A percentile compares a stretch with the other conserved stretches of the same genome.
Conservation (phyloP, 92 coral and sea anemone species). For the Blastomussa wellsi region DNA sequence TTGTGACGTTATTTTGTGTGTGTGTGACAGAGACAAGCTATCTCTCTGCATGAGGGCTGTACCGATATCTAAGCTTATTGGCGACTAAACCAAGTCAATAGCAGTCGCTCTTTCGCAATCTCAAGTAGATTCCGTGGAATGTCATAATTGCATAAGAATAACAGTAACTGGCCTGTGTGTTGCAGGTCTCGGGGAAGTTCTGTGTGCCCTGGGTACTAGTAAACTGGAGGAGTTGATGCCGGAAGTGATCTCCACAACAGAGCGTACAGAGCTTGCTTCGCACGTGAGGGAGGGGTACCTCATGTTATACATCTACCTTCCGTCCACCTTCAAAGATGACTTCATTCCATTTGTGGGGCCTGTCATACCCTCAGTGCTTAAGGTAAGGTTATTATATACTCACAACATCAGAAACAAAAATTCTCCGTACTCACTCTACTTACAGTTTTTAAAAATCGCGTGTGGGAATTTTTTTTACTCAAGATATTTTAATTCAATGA, state of each 20-base stretch:
- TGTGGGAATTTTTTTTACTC: background rate
- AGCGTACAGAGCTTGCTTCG: constrained; percentile 82
- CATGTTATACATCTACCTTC: constrained; percentile 94
- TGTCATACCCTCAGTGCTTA: constrained; percentile 85
- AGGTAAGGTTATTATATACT: constrained; percentile 54
- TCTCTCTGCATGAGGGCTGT: background rate
- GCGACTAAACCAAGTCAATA: background rate
- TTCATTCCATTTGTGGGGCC: constrained; percentile 89
- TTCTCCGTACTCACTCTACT: background rate
- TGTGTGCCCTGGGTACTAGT: constrained; percentile 84
- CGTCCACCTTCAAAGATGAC: constrained; percentile 81
- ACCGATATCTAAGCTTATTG: background rate
- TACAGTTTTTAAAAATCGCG: background rate
- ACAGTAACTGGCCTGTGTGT: background rate
- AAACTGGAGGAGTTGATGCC: constrained; percentile 93
- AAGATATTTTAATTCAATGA: background rate
- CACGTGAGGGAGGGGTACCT: constrained; percentile 96
- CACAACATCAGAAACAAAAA: background rate
- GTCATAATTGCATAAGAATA: background rate
- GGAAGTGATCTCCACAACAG: constrained; percentile 92
- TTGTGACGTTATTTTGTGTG: background rate
- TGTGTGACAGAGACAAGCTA: background rate
- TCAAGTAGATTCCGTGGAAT: background rate
- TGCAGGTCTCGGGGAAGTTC: constrained; percentile 93
- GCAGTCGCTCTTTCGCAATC: background rate